phyloP scores from a whole-genome alignment of 1,140 invertebrate species.

The Drosophila sproati region DNA sequence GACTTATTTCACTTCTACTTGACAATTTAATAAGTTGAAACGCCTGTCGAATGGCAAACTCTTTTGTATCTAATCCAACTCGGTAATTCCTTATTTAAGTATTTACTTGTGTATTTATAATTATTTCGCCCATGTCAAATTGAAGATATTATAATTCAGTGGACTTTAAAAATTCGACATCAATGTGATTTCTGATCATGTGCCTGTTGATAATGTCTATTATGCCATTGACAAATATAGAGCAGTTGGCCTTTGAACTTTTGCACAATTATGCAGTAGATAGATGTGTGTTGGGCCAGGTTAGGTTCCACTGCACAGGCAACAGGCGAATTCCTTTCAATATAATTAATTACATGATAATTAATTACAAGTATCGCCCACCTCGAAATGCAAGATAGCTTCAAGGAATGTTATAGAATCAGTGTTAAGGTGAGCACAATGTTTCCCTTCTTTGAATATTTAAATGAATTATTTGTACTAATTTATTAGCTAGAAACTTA shows the following conservation, averaged over 20 bases:
- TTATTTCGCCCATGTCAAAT: background rate
- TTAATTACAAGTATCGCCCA: background rate
- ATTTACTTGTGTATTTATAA: background rate
- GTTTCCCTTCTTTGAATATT: too few relatives aligned
- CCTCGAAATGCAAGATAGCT: background rate
- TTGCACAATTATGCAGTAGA: background rate
- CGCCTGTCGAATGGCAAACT: too few relatives aligned
- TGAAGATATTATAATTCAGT: background rate
- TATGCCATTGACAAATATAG: conserved; percentile 12
- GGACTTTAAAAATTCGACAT: background rate
- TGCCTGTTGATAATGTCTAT: conserved; percentile 2
- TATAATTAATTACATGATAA: background rate
- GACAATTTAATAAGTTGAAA: too few relatives aligned
- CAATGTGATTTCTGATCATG: conserved; percentile 1
- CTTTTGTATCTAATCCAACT: too few relatives aligned
- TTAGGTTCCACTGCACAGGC: background rate
- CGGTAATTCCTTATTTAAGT: too few relatives aligned
- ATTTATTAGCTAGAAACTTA: background rate
- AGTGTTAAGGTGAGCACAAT: too few relatives aligned
- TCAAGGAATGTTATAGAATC: too few relatives aligned
- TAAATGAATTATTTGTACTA: too few relatives aligned
- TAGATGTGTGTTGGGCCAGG: conserved; percentile 4
- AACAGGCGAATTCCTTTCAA: background rate
- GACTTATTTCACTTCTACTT: too few relatives aligned
- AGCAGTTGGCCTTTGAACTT: conserved; percentile 4